Base-by-base conservation (phyloP, 2,888 invertebrate genomes). In the Disparrhopalites patrizii region DNA sequence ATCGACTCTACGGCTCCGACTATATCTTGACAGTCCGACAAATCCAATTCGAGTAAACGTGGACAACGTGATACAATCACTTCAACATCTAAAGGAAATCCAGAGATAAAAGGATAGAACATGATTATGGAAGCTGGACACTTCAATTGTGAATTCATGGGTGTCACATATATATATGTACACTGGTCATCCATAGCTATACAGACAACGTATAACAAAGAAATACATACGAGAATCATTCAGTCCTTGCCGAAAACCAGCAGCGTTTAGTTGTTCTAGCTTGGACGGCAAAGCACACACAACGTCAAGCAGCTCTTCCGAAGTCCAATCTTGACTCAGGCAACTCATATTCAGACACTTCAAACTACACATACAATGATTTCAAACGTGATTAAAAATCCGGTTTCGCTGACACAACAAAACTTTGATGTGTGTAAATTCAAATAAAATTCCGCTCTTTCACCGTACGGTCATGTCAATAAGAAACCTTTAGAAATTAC, bases 11-110 rank as follows among this genome's bases (percentile, higher is more conserved):
- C 80, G n/a, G 85, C 80, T 56, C 80, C 79, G 13, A 83, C 83
- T 3, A 95, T 79, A 20, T 84, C 82, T 7, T 89, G 87, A 76
- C 91, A 90, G 80, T 96, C 95, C 23, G 94, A 94, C 66, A 94
- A 78, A 81, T 96, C 95, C 72, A 96, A 81, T 79, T 94, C 93
- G 47, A 87, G 80, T 20, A 96, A 82, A 1, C 85, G 81, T 0
- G 87, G 84, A 77, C 92, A 92, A 5, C 86, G 83, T 15, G 78
- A 76, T 0, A 85, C 85, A 57, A 95, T 80, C 10, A 82, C 80
- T 5, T 80, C 78, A 5, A 93, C 82, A 82, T 89, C 93, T 93
- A 68, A 74, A 72, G 55, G 28, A 50, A 10, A 28, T 51, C n/a
- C n/a, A n/a, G n/a, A n/a, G n/a, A n/a, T n/a, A n/a, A n/a, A n/a